These are phyloP conservation scores for Siphlonurus alternatus DNA, from an alignment of 2,888 invertebrate species.

Conservation along the genomic window DNA sequence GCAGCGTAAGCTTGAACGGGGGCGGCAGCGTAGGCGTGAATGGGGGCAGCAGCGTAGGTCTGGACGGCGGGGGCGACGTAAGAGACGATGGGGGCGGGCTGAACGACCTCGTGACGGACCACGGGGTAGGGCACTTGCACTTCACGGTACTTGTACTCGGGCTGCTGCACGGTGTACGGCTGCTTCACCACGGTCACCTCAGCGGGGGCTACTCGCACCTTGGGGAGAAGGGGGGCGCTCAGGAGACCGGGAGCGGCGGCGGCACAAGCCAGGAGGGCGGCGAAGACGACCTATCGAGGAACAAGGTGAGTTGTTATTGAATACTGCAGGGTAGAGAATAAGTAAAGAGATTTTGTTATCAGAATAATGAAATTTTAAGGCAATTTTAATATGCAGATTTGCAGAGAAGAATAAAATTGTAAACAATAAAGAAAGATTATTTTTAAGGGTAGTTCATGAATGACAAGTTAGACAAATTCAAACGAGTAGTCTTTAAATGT, in stretches of 20 bases:
- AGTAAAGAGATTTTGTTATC: no score
- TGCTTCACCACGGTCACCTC: conserved; percentile 22
- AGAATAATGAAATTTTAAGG: no score
- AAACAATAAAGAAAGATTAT: no score
- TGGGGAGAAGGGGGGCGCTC: conserved; percentile 20
- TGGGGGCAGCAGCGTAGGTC: conserved; percentile 9
- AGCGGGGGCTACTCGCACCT: conserved; percentile 20
- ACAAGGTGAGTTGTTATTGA: background rate
- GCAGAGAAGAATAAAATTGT: no score
- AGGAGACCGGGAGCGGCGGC: conserved; percentile 16
- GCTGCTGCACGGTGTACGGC: conserved; percentile 21
- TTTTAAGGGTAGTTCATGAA: no score
- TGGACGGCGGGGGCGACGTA: conserved; percentile 17
- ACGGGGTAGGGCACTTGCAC: conserved; percentile 16
- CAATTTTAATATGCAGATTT: no score
- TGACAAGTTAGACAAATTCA: no score
- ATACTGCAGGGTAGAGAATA: no score
- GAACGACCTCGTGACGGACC: conserved; percentile 8
- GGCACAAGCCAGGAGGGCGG: conserved; percentile 10
- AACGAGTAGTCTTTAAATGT: no score
- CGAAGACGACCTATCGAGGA: background rate
- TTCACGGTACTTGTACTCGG: conserved; percentile 18
- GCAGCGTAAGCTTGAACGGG: conserved; percentile 10
- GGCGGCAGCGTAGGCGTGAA: conserved; percentile 5
- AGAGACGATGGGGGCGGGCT: conserved; percentile 14